Conservation (phyloP, 2,888 invertebrate genomes). For the Ophraella communa region DNA sequence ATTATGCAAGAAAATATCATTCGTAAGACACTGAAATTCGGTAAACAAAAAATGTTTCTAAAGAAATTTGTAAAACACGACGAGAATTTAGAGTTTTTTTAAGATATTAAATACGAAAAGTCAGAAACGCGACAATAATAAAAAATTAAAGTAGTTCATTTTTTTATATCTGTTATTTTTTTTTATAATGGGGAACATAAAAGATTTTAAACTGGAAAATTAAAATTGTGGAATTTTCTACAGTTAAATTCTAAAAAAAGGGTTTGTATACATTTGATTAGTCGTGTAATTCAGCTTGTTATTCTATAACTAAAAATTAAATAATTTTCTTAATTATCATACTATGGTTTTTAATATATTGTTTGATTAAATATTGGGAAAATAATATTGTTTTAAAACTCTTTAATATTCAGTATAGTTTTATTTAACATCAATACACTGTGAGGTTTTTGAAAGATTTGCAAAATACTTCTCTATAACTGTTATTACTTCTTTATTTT, state of each 20-base stretch:
- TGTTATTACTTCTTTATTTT: no score
- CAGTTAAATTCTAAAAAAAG: not conserved
- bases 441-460: no score
- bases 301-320: no score
- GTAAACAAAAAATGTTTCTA: conserved; percentile 13
- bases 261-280: not conserved
- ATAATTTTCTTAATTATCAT: no score
- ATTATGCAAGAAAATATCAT: conserved; percentile 19
- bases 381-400: no score
- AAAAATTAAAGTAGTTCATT: not conserved
- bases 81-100: conserved; percentile 5
- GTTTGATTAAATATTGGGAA: no score
- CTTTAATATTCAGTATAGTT: no score
- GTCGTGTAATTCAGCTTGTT: no score
- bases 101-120: conserved; percentile 11
- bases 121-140: not conserved
- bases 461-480: no score
- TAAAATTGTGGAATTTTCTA: not conserved
- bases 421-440: no score
- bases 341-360: no score
- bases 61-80: no score
- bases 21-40: conserved; percentile 12
- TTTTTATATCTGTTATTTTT: not conserved
- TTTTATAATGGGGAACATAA: not conserved
- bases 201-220: not conserved